Conservation (phyloP, 2,113 vertebrate species). For the Monopterus albus region DNA sequence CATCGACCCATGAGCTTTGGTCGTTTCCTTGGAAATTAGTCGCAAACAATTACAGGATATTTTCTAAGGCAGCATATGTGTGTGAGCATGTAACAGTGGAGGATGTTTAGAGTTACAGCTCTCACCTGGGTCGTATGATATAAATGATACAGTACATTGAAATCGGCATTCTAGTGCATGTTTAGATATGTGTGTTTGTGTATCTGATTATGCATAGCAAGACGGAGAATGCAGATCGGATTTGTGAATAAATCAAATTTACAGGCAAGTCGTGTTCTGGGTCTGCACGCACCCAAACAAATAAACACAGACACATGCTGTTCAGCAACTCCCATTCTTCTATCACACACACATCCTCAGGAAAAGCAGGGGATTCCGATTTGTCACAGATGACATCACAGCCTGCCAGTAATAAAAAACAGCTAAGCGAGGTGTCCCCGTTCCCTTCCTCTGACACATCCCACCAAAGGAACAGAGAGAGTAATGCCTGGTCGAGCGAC, state of each 20-base stretch:
- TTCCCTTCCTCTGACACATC: slow-evolving; percentile 53
- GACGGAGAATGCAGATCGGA: slow-evolving; percentile 3
- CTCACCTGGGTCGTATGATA: neutral
- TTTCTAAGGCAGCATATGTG: neutral
- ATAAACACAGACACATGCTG: neutral
- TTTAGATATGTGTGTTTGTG: neutral
- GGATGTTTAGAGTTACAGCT: neutral
- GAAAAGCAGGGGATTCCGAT: slow-evolving; percentile 72
- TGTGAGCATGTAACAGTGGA: neutral
- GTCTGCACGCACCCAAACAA: slow-evolving; percentile 9
- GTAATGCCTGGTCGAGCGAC: slow-evolving; percentile 15
- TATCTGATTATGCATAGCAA: neutral
- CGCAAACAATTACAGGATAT: slow-evolving; percentile 54
- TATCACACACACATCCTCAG: slow-evolving; percentile 11
- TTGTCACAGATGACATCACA: slow-evolving; percentile 77
- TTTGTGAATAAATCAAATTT: slow-evolving; percentile 57
- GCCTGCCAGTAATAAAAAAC: slow-evolving; percentile 49
- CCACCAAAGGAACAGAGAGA: slow-evolving; percentile 25
- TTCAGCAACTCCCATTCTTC: neutral
- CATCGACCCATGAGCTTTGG: too few species aligned
- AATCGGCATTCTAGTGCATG: neutral
- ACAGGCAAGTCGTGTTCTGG: slow-evolving; percentile 60
- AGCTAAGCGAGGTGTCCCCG: slow-evolving; percentile 72
- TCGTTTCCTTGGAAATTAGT: neutral
- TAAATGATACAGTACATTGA: neutral